Evolutionary conservation across 2,888 invertebrate genomes (phyloP), one percentile per base, ranked within the genome.

Genomic region (Agriotes lineatus): DNA sequence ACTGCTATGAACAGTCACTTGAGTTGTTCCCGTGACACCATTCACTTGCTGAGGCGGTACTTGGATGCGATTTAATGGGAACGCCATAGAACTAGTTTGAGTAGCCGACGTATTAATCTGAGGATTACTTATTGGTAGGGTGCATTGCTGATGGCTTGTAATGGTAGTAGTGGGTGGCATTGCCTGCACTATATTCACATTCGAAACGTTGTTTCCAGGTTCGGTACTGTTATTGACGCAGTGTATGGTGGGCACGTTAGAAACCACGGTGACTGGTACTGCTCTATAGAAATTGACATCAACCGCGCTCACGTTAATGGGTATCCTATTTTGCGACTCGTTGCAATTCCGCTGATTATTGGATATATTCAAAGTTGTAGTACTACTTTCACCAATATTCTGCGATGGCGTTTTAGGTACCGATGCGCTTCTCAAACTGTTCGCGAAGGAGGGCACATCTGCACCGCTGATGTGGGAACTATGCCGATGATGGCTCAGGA

Each of bases 111-210:
- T 58, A 25, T 58, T 58, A 2, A 50, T 50, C 12, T 48, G 37
- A 19, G 52, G 33, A 19, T 10, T 20, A 18, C 12, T 25, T 9
- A 63, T 45, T 0, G 66, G 60, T 9, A 25, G 4, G 25, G 25
- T 25, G 25, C 25, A 25, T 25, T 19, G 48, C 18, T 44, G 20
- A 12, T 44, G 25, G 18, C 9, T 57, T 1, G 14, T 19, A 16
- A 10, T n/a, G 0, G 52, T 33, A 6, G 75, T 35, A 12, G 54
- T 48, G 6, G 70, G 57, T n/a, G 88, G 87, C 78, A 87, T 87
- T 76, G 88, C 88, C 80, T 88, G 89, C 52, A 81, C 80, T 67
- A 81, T 81, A 68, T 80, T 79, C 74, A 89, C 89, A 85, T 86
- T 88, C 71, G 88, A 88, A 79, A 87, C 87, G 79, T 87, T 87